phyloP scores from a whole-genome alignment of 2,113 vertebrate species.

The Myrmophylax atrothorax region DNA sequence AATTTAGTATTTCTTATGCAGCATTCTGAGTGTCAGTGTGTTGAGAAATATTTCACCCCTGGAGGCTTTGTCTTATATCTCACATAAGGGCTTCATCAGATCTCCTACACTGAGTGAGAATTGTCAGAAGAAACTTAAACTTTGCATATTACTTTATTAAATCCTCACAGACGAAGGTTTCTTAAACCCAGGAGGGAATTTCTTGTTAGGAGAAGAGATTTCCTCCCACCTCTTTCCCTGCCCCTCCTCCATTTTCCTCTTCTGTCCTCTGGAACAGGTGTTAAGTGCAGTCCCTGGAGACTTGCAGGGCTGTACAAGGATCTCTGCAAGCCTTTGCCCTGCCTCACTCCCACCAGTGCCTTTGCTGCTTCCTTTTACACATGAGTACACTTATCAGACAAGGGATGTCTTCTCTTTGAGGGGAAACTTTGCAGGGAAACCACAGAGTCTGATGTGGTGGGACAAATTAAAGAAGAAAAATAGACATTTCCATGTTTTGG shows the following conservation, averaged over 20 bases:
- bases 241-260: constrained; percentile 34
- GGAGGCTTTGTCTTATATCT: neutral
- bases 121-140: neutral
- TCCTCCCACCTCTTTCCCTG: constrained; percentile 22
- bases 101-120: neutral
- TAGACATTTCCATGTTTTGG: neutral
- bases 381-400: neutral
- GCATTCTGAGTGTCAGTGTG: neutral
- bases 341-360: neutral
- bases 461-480: neutral
- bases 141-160: neutral
- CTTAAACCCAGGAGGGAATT: constrained; percentile 11
- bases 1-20: neutral
- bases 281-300: neutral
- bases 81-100: neutral
- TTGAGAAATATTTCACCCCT: neutral
- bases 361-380: neutral
- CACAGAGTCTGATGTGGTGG: neutral
- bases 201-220: constrained; percentile 26
- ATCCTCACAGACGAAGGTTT: neutral
- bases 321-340: constrained; percentile 14
- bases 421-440: neutral
- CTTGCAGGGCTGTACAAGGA: neutral
- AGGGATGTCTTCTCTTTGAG: neutral
- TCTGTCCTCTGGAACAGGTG: neutral